Evolutionary conservation across 2,113 vertebrate species (phyloP).

Genomic region (Calypte anna): DNA sequence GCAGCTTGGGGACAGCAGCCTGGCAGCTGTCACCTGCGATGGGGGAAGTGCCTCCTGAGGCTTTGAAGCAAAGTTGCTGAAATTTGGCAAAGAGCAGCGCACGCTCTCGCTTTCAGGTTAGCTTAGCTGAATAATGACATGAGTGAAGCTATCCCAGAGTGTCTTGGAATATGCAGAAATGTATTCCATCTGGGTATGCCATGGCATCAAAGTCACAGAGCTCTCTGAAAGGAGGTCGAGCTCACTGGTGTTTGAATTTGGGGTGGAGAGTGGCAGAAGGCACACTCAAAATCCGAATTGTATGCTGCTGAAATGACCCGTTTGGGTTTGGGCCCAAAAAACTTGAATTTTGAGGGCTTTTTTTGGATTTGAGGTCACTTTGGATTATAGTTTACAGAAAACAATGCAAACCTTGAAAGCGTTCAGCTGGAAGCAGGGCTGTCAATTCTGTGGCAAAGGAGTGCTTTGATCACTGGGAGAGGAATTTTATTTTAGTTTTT

Average conservation of each 20-base stretch:
- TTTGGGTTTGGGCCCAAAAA: constrained; percentile 3
- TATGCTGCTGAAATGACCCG: neutral
- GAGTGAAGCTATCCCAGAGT: constrained; percentile 56
- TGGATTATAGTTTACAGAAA: constrained; percentile 42
- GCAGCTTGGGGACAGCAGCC: neutral
- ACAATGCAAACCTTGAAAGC: constrained; percentile 41
- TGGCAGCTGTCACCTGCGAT: neutral
- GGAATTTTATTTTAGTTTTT: neutral
- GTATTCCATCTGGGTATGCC: constrained; percentile 56
- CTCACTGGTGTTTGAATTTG: neutral
- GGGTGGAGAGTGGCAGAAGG: neutral
- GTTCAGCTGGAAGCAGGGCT: constrained; percentile 53
- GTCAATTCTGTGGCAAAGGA: constrained; percentile 28
- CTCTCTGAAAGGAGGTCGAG: constrained; percentile 1
- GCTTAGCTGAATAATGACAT: constrained; percentile 61
- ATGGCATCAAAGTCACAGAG: constrained; percentile 38
- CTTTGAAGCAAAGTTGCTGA: neutral
- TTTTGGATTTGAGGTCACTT: neutral
- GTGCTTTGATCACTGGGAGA: neutral
- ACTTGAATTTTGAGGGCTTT: neutral
- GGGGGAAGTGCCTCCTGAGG: rapidly evolving
- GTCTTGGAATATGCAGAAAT: constrained; percentile 63
- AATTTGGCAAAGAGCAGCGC: neutral
- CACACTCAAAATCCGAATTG: neutral
- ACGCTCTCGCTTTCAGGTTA: constrained; percentile 16